phyloP scores from a whole-genome alignment of 30 jellyfish, hydroid and myxozoan species.

The Hydractinia echinata region DNA sequence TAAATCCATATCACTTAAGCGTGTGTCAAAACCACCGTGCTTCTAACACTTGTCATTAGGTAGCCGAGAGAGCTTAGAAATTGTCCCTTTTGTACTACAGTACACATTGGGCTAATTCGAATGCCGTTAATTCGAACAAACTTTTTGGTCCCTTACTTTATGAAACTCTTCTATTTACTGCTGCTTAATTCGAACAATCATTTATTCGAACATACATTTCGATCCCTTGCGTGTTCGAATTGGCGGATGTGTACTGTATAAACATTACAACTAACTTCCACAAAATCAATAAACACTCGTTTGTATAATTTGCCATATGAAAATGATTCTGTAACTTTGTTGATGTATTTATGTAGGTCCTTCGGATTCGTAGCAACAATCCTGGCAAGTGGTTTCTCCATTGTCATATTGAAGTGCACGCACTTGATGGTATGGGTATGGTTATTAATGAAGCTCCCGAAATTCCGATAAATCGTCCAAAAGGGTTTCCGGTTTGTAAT shows the following conservation, averaged over 20 bases:
- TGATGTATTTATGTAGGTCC: constrained; percentile 11
- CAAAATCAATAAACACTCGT: neutral
- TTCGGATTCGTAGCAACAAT: constrained; percentile 84
- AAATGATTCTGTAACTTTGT: neutral
- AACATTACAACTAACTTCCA: neutral
- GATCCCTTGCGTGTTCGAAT: no score
- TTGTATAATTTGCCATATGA: neutral
- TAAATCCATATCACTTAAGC: no score
- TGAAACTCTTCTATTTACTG: no score
- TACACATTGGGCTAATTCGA: no score
- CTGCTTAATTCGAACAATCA: no score
- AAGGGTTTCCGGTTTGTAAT: constrained; percentile 82
- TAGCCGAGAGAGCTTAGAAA: neutral
- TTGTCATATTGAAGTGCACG: constrained; percentile 92
- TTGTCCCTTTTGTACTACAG: neutral
- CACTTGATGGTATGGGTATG: constrained; percentile 95
- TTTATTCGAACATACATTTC: no score
- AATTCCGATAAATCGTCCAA: constrained; percentile 68
- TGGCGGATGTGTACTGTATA: no score
- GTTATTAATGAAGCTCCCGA: constrained; percentile 92
- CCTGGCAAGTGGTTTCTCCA: constrained; percentile 97
- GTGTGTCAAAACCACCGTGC: no score
- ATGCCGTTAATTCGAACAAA: no score
- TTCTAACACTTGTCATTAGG: neutral
- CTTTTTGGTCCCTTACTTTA: no score